These are phyloP conservation scores for Gobiocypris rarus DNA, from an alignment of 2,113 vertebrate genomes.

Conservation along the genomic window DNA sequence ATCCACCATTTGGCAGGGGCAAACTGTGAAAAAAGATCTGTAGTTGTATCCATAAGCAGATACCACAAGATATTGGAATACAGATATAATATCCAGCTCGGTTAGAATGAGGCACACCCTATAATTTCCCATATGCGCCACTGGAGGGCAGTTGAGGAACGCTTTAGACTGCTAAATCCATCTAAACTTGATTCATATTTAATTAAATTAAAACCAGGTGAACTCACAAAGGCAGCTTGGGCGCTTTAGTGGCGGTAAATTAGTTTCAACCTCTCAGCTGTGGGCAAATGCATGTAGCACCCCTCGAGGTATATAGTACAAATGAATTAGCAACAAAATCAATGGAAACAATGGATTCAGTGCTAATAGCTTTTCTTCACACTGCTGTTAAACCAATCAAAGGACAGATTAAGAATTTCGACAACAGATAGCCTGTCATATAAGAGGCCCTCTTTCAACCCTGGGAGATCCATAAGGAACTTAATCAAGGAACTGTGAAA, in stretches of 20 bases:
- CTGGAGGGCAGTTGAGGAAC: conserved; percentile 33
- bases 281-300: not conserved
- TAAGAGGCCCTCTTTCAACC: not conserved
- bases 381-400: conserved; percentile 1
- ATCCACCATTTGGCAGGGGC: not conserved
- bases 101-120: conserved; percentile 31
- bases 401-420: not conserved
- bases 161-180: not conserved
- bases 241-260: not conserved
- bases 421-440: not conserved
- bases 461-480: not conserved
- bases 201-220: not conserved
- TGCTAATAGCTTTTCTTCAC: not conserved
- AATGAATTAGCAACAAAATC: not conserved
- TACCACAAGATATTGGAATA: not conserved
- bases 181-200: not conserved
- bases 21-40: not conserved
- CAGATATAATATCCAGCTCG: not conserved
- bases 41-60: not conserved
- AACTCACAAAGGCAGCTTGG: not conserved
- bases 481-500: not conserved
- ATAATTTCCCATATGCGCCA: conserved; percentile 8
- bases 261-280: not conserved
- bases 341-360: not conserved
- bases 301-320: not conserved